phyloP scores from a whole-genome alignment of 2,113 vertebrate species.

The Tupaia tana region DNA sequence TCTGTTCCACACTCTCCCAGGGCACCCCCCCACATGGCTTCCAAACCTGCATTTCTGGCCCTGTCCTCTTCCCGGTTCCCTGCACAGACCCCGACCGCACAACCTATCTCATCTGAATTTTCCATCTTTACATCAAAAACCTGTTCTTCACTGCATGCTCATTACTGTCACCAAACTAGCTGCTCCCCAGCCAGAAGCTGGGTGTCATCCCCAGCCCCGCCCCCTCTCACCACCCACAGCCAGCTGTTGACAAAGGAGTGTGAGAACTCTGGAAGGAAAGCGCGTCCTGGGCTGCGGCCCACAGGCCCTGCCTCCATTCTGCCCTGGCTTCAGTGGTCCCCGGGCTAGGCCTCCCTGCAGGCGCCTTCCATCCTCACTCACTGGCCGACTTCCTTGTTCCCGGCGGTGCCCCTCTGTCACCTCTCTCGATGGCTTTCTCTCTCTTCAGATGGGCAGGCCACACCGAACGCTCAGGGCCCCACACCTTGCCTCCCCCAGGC shows the following conservation, averaged over 20 bases:
- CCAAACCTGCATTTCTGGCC: background rate
- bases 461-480: background rate
- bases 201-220: background rate
- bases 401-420: too few species aligned
- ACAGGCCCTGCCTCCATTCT: background rate
- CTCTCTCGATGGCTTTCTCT: background rate
- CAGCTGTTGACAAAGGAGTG: background rate
- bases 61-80: background rate
- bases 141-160: background rate
- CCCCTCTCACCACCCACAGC: background rate
- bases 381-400: too few species aligned
- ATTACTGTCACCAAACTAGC: background rate
- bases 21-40: background rate
- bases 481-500: accelerated
- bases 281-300: background rate
- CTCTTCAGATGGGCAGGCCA: background rate
- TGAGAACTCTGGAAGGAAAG: background rate
- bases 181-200: background rate
- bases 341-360: background rate
- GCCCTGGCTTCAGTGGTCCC: too few species aligned
- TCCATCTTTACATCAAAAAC: background rate
- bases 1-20: background rate
- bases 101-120: background rate
- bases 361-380: accelerated
- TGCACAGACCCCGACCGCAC: too few species aligned